A percentile compares a stretch with the other conserved stretches of the same genome.
These are phyloP conservation scores for Tholera decimalis DNA, from an alignment of 2,888 invertebrate genomes.

Conservation along the genomic window DNA sequence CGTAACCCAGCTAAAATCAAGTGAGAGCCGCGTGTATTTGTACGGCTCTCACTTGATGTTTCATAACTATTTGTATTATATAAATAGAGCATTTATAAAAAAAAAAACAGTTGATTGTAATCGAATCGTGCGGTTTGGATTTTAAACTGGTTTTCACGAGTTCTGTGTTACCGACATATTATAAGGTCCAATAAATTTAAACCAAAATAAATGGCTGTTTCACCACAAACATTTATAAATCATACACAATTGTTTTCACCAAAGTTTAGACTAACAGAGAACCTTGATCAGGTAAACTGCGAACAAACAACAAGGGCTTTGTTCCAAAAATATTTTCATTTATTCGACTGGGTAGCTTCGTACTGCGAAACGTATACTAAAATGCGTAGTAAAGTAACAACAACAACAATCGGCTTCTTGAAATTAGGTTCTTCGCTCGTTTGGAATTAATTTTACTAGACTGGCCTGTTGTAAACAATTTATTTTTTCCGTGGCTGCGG, in stretches of 20 bases:
- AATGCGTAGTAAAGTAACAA: constrained; percentile 36
- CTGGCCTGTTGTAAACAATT: background rate
- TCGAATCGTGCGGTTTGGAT: background rate
- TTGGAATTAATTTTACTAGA: constrained; percentile 18
- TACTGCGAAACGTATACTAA: constrained; percentile 31
- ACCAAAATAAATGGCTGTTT: background rate
- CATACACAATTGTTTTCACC: constrained; percentile 11
- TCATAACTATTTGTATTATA: no score
- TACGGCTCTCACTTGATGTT: no score
- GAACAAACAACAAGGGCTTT: constrained; percentile 26
- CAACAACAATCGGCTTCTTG: constrained; percentile 11
- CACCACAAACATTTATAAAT: constrained; percentile 13
- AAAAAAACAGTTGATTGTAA: no score
- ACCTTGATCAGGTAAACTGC: constrained; percentile 21
- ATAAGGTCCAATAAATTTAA: background rate
- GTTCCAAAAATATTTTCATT: constrained; percentile 22
- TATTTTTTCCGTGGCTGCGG: background rate
- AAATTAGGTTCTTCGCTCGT: constrained; percentile 26
- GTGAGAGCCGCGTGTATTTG: no score
- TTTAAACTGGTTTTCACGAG: background rate
- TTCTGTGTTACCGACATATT: background rate
- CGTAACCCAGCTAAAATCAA: background rate
- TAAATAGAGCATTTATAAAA: no score
- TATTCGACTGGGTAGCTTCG: constrained; percentile 1
- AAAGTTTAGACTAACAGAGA: constrained; percentile 36